phyloP scores from a whole-genome alignment of 2,113 vertebrate genomes.

The Ageneiosus marmoratus region DNA sequence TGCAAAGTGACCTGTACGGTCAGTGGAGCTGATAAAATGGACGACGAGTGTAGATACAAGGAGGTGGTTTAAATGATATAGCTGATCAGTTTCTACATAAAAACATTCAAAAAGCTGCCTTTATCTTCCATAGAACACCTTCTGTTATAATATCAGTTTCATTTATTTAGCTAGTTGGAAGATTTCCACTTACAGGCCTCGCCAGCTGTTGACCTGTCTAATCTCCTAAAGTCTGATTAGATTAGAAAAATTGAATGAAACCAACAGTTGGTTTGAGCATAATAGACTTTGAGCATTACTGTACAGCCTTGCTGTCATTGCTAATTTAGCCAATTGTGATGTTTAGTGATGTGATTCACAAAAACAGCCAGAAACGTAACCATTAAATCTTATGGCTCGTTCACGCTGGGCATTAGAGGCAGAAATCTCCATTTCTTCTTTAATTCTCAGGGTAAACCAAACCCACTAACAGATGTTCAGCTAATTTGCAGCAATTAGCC shows the following conservation, averaged over 20 bases:
- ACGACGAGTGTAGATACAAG: too few species aligned
- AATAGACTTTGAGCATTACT: background rate
- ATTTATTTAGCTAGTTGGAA: background rate
- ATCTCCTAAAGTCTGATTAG: slow-evolving; percentile 17
- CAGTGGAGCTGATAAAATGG: too few species aligned
- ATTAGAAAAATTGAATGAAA: slow-evolving; percentile 12
- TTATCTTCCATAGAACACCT: background rate
- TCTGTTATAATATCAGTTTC: background rate
- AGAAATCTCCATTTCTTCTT: slow-evolving; percentile 54
- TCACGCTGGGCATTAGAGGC: slow-evolving; percentile 19
- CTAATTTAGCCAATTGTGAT: slow-evolving; percentile 8
- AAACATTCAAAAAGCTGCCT: too few species aligned
- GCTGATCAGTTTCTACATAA: too few species aligned
- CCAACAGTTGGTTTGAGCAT: slow-evolving; percentile 19
- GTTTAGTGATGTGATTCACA: background rate
- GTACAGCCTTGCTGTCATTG: background rate
- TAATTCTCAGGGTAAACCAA: slow-evolving; percentile 54
- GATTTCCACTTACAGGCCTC: background rate
- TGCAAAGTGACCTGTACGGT: too few species aligned
- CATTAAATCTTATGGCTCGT: background rate
- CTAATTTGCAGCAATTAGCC: slow-evolving; percentile 56
- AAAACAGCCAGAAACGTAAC: slow-evolving; percentile 15
- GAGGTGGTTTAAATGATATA: too few species aligned
- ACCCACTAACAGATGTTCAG: slow-evolving; percentile 53
- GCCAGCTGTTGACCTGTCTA: background rate